Conservation (phyloP, 2,888 invertebrate genomes). For the Formica aserva region DNA sequence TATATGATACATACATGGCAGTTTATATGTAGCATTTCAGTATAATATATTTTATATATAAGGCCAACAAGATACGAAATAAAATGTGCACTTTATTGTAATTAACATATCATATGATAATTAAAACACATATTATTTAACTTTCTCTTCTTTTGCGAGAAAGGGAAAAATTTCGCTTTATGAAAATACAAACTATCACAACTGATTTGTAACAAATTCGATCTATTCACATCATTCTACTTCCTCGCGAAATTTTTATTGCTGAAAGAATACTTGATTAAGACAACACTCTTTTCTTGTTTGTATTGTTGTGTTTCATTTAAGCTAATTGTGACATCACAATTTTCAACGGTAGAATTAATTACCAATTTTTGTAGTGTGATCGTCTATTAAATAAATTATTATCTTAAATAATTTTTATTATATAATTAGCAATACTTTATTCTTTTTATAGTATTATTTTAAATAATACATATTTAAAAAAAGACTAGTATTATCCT, state of each 20-base stretch:
- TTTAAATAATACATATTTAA: constrained; percentile 3
- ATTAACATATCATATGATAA: constrained; percentile 12
- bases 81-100: constrained; percentile 18
- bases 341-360: constrained; percentile 1
- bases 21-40: constrained; percentile 15
- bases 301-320: not conserved
- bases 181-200: not conserved
- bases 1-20: constrained; percentile 20
- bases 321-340: not conserved
- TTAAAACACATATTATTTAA: constrained; percentile 16
- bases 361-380: not conserved
- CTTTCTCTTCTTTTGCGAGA: not conserved
- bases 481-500: not conserved
- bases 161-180: not conserved
- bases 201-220: not conserved
- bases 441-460: not conserved
- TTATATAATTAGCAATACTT: not conserved
- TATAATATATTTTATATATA: not conserved
- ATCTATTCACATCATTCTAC: not conserved
- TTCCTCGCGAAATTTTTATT: not conserved
- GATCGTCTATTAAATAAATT: not conserved
- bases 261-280: not conserved
- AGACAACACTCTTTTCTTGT: not conserved
- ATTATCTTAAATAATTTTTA: not conserved
- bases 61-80: not conserved